Conservation (phyloP, 2,113 vertebrate genomes). For the Anolis sagrei region DNA sequence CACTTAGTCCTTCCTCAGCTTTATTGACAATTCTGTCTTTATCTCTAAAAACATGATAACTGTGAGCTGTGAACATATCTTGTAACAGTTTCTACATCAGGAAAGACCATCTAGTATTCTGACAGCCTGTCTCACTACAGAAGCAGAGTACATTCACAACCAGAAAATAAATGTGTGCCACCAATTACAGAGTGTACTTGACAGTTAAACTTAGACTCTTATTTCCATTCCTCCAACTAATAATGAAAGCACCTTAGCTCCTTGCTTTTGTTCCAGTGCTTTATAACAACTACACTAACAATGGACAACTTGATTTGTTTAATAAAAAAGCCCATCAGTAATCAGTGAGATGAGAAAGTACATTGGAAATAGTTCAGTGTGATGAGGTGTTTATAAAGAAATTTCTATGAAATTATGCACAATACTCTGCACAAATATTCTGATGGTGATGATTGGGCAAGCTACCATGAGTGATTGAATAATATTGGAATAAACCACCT, state of each 20-base stretch:
- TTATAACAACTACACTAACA: not conserved
- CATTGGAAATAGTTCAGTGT: not conserved
- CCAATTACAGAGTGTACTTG: not conserved
- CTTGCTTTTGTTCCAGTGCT: not conserved
- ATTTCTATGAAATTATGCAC: not conserved
- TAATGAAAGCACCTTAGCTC: conserved; percentile 12
- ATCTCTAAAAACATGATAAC: no score
- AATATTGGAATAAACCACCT: not conserved
- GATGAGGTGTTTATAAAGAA: not conserved
- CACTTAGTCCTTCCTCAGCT: no score
- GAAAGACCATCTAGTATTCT: no score
- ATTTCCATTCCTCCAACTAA: not conserved
- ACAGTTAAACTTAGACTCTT: not conserved
- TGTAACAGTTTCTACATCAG: no score
- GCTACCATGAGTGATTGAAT: accelerated
- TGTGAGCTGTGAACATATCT: no score
- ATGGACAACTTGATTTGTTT: conserved; percentile 16
- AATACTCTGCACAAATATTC: not conserved
- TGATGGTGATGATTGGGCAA: not conserved
- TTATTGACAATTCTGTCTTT: no score
- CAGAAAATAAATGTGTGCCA: not conserved
- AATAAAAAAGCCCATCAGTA: conserved; percentile 50
- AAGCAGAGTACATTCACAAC: not conserved
- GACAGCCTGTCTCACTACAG: no score
- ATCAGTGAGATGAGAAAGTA: not conserved